Evolutionary conservation across 1,140 invertebrate genomes (phyloP).

Genomic region (Caenorhabditis inopinata): DNA sequence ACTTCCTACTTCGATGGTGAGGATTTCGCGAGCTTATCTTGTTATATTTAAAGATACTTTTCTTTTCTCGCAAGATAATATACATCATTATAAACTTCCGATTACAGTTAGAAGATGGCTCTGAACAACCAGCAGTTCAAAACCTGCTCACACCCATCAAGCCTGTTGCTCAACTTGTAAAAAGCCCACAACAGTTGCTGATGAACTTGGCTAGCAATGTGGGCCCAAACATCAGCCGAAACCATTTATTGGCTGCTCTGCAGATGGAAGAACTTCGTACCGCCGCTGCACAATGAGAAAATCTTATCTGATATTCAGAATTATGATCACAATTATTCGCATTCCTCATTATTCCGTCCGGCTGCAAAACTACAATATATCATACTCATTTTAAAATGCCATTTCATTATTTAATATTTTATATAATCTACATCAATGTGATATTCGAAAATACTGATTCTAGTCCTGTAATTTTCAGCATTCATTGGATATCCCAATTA

Average conservation of each 20-base stretch:
- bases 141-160: constrained; percentile 1
- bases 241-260: not conserved
- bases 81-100: no score
- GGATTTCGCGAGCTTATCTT: no score
- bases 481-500: not conserved
- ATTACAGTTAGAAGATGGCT: not conserved
- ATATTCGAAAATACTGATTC: no score
- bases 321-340: constrained; percentile 8
- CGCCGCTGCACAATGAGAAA: not conserved
- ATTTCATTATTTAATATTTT: no score
- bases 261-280: constrained; percentile 9
- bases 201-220: constrained; percentile 1
- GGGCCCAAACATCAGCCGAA: not conserved
- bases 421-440: no score
- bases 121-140: not conserved
- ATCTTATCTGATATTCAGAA: not conserved
- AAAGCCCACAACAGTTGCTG: not conserved
- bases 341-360: no score
- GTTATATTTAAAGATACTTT: no score
- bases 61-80: no score
- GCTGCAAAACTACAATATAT: no score
- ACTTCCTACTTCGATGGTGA: not conserved
- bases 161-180: not conserved
- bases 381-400: no score
- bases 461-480: no score